phyloP scores from a whole-genome alignment of 64 coral and sea anemone genomes.

The Porites australiensis region DNA sequence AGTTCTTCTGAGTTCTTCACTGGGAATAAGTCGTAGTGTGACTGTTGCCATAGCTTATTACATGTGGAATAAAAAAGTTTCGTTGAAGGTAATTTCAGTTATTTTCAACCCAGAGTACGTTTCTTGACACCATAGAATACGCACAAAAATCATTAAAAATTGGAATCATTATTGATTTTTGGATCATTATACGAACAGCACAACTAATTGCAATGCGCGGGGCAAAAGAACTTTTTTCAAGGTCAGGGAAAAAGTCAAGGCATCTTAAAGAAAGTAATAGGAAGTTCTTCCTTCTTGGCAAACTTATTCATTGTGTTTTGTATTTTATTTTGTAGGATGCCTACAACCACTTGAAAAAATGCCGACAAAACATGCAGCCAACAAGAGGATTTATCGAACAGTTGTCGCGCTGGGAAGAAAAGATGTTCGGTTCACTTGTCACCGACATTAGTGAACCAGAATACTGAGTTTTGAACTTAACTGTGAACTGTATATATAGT shows the following conservation, averaged over 20 bases:
- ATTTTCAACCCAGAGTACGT: not conserved
- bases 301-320: not conserved
- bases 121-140: too few relatives aligned
- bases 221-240: too few relatives aligned
- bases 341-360: conserved; percentile 87
- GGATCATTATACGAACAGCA: too few relatives aligned
- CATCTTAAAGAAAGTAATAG: too few relatives aligned
- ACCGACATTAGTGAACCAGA: conserved; percentile 91
- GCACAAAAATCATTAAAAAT: too few relatives aligned
- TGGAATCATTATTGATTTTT: too few relatives aligned
- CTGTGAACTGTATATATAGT: not conserved
- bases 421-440: conserved; percentile 86
- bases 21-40: conserved; percentile 88
- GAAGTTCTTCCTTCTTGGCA: not conserved
- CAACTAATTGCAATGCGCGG: too few relatives aligned
- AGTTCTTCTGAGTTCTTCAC: conserved; percentile 85
- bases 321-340: conserved; percentile 75
- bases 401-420: conserved; percentile 85
- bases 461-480: conserved; percentile 48
- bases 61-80: conserved; percentile 92
- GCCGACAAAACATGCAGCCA: conserved; percentile 92
- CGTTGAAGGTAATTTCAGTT: conserved; percentile 62
- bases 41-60: conserved; percentile 87
- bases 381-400: conserved; percentile 93
- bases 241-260: too few relatives aligned